These are phyloP conservation scores for Paedocypris sp. DNA, from an alignment of 2,113 vertebrate species.

Conservation along the genomic window DNA sequence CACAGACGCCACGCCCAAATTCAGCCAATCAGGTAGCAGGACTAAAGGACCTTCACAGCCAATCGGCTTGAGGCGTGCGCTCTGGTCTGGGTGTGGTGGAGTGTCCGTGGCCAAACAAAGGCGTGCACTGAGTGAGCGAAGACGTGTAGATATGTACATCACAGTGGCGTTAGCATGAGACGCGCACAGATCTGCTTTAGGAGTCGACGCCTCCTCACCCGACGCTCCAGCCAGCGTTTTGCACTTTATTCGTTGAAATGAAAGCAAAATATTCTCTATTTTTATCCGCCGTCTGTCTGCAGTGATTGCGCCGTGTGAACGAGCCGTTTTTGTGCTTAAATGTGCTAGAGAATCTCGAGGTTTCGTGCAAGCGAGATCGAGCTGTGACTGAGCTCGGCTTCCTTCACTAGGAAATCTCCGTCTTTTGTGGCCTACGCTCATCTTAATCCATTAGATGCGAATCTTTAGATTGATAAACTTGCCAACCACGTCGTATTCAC, in stretches of 20 bases:
- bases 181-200: too few species aligned
- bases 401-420: background rate
- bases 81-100: too few species aligned
- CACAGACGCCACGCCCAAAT: too few species aligned
- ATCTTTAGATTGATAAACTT: background rate
- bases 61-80: too few species aligned
- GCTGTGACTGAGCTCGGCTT: background rate
- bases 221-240: background rate
- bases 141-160: background rate
- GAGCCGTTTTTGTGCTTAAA: background rate
- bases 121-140: conserved; percentile 2
- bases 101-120: background rate
- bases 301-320: too few species aligned
- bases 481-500: background rate
- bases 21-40: background rate
- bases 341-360: too few species aligned
- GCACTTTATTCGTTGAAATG: background rate
- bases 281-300: too few species aligned
- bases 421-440: background rate
- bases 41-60: too few species aligned
- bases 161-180: background rate
- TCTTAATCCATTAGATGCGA: background rate
- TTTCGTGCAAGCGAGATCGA: too few species aligned
- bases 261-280: background rate
- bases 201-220: too few species aligned